Percentiles rank a stretch among this genome's conserved stretches.
Conservation (phyloP, 2,888 invertebrate species). For the Neoascia interrupta region DNA sequence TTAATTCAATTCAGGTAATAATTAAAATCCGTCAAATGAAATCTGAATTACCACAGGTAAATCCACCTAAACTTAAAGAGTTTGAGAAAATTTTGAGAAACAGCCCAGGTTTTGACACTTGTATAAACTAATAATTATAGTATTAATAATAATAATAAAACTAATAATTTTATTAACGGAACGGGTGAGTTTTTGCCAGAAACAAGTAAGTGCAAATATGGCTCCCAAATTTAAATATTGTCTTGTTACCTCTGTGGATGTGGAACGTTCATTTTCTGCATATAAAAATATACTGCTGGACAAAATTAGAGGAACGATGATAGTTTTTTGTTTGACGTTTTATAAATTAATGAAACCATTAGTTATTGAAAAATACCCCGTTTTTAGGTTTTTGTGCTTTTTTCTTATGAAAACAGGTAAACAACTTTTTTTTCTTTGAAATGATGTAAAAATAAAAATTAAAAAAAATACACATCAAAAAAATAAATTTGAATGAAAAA, state of each 20-base stretch:
- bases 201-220: constrained; percentile 20
- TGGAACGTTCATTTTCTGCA: constrained; percentile 8
- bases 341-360: no score
- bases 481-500: no score
- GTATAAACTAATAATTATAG: no score
- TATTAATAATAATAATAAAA: no score
- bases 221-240: neutral
- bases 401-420: no score
- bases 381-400: no score
- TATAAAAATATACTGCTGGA: neutral
- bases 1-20: neutral
- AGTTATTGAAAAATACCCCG: no score
- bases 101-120: constrained; percentile 21
- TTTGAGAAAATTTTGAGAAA: constrained; percentile 22
- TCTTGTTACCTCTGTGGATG: constrained; percentile 22
- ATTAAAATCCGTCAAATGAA: neutral
- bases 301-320: no score
- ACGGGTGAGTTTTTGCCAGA: constrained; percentile 24
- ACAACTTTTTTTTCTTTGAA: no score
- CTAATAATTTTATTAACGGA: constrained; percentile 29
- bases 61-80: constrained; percentile 9
- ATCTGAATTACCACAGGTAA: neutral
- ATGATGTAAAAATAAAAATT: no score
- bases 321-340: no score
- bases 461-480: no score